Evolutionary conservation across 2,797 vertebrate species (phyloP), one percentile per base, ranked within the genome.

Genomic region (Cyclura pinguis): DNA sequence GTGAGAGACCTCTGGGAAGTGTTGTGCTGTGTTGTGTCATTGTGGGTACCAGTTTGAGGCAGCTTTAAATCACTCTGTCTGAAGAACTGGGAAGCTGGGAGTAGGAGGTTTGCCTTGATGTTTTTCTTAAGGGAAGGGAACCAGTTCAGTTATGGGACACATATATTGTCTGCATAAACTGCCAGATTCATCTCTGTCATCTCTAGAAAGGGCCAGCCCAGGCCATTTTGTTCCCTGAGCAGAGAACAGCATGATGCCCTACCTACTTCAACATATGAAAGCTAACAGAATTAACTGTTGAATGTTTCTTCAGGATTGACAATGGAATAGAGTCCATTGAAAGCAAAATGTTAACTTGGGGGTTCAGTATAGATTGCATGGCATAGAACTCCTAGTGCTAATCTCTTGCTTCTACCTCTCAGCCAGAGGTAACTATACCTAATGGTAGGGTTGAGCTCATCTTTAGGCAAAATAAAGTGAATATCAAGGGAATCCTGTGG

Each of bases 1-100:
- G 89, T 86, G 18, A 16, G 4, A 89, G 73, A 5, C 55, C 35
- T 35, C 84, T 89, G 82, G 89, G n/a, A 89, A 73, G 3, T 55
- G 67, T 0, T 55, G 52, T 57, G 2, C 20, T 57, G 52, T 22
- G 2, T 77, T 32, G 35, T 7, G 16, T 35, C 87, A 73, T 55
- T 18, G 50, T 6, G 50, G n/a, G 20, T 74, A 59, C 16, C 13
- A 50, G 2, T n/a, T 6, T 64, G 57, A 67, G 32, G 14, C 35
- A 47, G 22, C 35, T 27, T 27, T 64, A 72, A 88, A 83, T 16
- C 50, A 12, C n/a, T 57, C 50, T 76, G 69, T 27, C 80, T n/a
- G 77, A 72, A n/a, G 27, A n/a, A 67, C 74, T 32, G 20, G 32
- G 42, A 82, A 50, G 4, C 32, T 55, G 50, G n/a, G 10, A 59